Conservation (phyloP, 2,888 invertebrate genomes). For the Apodemia hepburni region DNA sequence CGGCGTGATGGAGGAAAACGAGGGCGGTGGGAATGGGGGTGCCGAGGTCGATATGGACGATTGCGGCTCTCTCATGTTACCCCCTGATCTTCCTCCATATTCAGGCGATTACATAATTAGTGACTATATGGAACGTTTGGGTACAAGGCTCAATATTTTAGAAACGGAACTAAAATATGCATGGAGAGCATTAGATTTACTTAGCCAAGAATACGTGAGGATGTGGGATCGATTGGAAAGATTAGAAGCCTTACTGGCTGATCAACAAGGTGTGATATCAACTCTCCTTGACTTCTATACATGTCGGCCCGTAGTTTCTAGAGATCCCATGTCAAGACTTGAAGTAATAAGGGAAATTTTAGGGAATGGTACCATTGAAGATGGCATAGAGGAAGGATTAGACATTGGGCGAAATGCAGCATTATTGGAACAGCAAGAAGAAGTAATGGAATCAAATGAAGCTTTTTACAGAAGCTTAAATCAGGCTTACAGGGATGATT, state of each 20-base stretch:
- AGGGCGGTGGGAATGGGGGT: constrained; percentile 77
- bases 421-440: constrained; percentile 64
- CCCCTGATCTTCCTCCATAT: constrained; percentile 74
- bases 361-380: constrained; percentile 83
- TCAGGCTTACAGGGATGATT: constrained; percentile 91
- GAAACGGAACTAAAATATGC: constrained; percentile 96
- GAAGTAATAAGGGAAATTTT: constrained; percentile 84
- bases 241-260: constrained; percentile 90
- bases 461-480: constrained; percentile 94
- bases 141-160: constrained; percentile 91
- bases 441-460: constrained; percentile 87
- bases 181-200: constrained; percentile 93
- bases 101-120: constrained; percentile 89
- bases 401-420: constrained; percentile 72
- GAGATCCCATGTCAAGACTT: constrained; percentile 75
- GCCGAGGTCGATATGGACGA: constrained; percentile 77
- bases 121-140: constrained; percentile 94
- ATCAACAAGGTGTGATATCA: constrained; percentile 94
- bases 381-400: constrained; percentile 84
- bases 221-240: constrained; percentile 97
- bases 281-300: constrained; percentile 91
- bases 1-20: constrained; percentile 78
- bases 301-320: constrained; percentile 66
- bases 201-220: constrained; percentile 95
- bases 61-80: constrained; percentile 76